Percentiles rank a stretch among this genome's conserved stretches.
Conservation (phyloP, 1,140 invertebrate species). For the Hyposmocoma kahamanoa region DNA sequence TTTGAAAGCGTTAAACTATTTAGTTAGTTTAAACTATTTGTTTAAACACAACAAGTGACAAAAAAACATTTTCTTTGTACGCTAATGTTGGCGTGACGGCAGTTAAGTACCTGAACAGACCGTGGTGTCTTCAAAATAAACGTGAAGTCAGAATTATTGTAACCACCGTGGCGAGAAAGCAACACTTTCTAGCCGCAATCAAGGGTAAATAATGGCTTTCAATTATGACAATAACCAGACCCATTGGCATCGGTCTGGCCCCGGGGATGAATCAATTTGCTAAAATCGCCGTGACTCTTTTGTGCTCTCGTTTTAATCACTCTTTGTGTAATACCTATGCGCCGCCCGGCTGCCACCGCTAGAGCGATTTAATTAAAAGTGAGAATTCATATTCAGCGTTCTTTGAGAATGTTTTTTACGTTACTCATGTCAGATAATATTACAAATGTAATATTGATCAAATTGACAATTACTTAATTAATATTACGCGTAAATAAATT, state of each 20-base stretch:
- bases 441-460: no score
- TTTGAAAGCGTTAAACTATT: slow-evolving; percentile 14
- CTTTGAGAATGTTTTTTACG: no score
- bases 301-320: neutral
- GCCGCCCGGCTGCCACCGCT: no score
- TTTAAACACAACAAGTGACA: slow-evolving; percentile 11
- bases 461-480: no score
- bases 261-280: slow-evolving; percentile 29
- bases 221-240: slow-evolving; percentile 31
- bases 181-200: slow-evolving; percentile 41
- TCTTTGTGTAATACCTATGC: no score
- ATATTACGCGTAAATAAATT: no score
- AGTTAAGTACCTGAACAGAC: slow-evolving; percentile 13
- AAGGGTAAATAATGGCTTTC: slow-evolving; percentile 42
- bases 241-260: slow-evolving; percentile 16
- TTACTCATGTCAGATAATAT: no score
- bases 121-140: slow-evolving; percentile 27
- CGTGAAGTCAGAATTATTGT: slow-evolving; percentile 30
- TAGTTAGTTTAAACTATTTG: slow-evolving; percentile 8
- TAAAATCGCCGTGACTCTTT: slow-evolving; percentile 10
- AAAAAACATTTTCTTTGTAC: slow-evolving; percentile 12
- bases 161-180: slow-evolving; percentile 35
- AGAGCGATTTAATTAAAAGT: no score
- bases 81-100: slow-evolving; percentile 14
- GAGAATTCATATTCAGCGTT: no score